These are phyloP conservation scores for Tillus elongatus DNA, from an alignment of 2,888 invertebrate species.

Conservation along the genomic window DNA sequence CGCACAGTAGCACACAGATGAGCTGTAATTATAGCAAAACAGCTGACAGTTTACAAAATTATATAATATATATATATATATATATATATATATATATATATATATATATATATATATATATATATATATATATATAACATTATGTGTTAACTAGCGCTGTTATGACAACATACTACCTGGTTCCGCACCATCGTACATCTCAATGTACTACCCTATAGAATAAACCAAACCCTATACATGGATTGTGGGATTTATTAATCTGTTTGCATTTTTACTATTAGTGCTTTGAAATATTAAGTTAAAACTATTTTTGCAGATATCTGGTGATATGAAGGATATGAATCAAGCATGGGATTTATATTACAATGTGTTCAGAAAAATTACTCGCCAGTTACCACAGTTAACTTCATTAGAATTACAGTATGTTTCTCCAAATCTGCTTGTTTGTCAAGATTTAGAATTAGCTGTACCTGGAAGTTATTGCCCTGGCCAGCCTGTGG, in stretches of 20 bases:
- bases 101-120: too few relatives aligned
- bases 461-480: slow-evolving; percentile 98
- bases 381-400: slow-evolving; percentile 89
- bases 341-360: slow-evolving; percentile 99
- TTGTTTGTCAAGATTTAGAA: slow-evolving; percentile 84
- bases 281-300: slow-evolving; percentile 6
- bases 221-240: not conserved
- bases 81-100: too few relatives aligned
- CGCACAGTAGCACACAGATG: too few relatives aligned
- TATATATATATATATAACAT: too few relatives aligned
- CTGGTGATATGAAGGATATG: slow-evolving; percentile 80
- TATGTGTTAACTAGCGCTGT: too few relatives aligned
- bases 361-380: slow-evolving; percentile 95
- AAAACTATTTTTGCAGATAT: slow-evolving; percentile 48
- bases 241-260: slow-evolving; percentile 4
- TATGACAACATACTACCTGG: too few relatives aligned
- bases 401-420: slow-evolving; percentile 84
- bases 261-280: slow-evolving; percentile 3
- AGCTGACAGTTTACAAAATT: too few relatives aligned
- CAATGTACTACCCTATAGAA: not conserved
- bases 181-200: not conserved
- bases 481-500: slow-evolving; percentile 81
- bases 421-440: slow-evolving; percentile 89
- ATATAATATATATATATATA: too few relatives aligned
- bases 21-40: too few relatives aligned